phyloP scores from a whole-genome alignment of 2,888 invertebrate species.

The Halictus quadricinctus region DNA sequence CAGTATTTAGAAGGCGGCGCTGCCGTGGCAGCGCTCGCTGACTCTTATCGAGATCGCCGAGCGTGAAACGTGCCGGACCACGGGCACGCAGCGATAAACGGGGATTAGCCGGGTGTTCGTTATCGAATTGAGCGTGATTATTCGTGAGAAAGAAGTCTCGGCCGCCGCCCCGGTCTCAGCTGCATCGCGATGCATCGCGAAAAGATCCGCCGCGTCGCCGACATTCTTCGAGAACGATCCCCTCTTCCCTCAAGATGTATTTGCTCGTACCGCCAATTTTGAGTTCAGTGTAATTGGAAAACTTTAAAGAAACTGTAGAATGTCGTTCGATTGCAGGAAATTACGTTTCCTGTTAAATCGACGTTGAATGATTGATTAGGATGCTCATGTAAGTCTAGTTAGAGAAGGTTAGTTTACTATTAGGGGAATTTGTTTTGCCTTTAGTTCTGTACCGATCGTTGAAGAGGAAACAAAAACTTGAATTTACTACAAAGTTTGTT shows the following conservation, averaged over 20 bases:
- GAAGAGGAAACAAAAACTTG: too few relatives aligned
- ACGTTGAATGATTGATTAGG: too few relatives aligned
- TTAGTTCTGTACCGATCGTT: too few relatives aligned
- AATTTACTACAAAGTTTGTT: too few relatives aligned
- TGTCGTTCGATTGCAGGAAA: too few relatives aligned
- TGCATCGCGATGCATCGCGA: constrained; percentile 25
- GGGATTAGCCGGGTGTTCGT: constrained; percentile 59
- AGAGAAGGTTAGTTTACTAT: not conserved
- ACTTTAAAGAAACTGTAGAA: too few relatives aligned
- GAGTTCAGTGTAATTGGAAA: too few relatives aligned
- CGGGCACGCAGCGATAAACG: constrained; percentile 62
- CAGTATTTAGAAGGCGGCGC: constrained; percentile 79
- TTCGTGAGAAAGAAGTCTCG: constrained; percentile 40
- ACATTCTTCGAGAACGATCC: not conserved
- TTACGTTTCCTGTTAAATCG: too few relatives aligned
- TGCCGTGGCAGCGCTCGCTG: constrained; percentile 62
- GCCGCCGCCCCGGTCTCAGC: not conserved
- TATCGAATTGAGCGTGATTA: constrained; percentile 56
- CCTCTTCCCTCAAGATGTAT: not conserved
- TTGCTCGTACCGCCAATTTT: not conserved
- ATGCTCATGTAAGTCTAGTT: too few relatives aligned
- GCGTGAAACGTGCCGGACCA: constrained; percentile 61
- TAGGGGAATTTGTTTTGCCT: too few relatives aligned
- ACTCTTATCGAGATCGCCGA: constrained; percentile 74
- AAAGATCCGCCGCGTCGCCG: not conserved